Percentiles rank a stretch among this genome's conserved stretches.
Conservation (phyloP, 2,113 vertebrate species). For the Osmerus eperlanus region DNA sequence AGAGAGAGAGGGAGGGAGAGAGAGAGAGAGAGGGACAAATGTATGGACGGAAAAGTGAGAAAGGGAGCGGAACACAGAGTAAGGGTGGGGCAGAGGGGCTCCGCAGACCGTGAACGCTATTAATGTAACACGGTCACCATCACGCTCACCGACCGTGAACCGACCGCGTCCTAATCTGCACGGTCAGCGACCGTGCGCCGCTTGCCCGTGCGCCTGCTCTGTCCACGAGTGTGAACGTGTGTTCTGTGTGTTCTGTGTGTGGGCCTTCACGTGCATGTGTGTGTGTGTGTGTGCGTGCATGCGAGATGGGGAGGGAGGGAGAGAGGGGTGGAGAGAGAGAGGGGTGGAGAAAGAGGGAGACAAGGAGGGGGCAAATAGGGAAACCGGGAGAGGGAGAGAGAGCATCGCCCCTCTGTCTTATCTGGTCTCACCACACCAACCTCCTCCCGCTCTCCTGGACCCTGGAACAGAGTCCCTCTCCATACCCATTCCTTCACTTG, state of each 20-base stretch:
- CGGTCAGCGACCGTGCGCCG: constrained; percentile 1
- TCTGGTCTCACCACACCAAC: too few species aligned
- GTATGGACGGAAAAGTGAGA: not conserved
- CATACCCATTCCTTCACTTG: too few species aligned
- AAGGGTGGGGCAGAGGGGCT: not conserved
- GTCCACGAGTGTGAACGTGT: not conserved
- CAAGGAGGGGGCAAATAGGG: too few species aligned
- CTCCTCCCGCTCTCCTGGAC: too few species aligned
- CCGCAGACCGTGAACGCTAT: not conserved
- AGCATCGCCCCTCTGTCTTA: too few species aligned
- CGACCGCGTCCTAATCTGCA: not conserved
- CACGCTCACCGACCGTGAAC: not conserved
- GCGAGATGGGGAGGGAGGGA: too few species aligned
- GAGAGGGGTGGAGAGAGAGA: too few species aligned
- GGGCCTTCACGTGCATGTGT: not conserved
- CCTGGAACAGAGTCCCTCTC: too few species aligned
- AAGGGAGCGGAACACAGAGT: not conserved
- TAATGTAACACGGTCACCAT: not conserved
- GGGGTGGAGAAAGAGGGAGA: too few species aligned
- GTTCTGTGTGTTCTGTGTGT: not conserved
- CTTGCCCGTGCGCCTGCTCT: not conserved
- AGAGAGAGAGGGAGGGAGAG: not conserved
- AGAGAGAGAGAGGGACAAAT: not conserved
- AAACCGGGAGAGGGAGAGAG: too few species aligned
- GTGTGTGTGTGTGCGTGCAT: too few species aligned